Evolutionary conservation across 2,113 vertebrate species (phyloP), one percentile per base, ranked within the genome.

Genomic region (Neopipo cinnamomea): DNA sequence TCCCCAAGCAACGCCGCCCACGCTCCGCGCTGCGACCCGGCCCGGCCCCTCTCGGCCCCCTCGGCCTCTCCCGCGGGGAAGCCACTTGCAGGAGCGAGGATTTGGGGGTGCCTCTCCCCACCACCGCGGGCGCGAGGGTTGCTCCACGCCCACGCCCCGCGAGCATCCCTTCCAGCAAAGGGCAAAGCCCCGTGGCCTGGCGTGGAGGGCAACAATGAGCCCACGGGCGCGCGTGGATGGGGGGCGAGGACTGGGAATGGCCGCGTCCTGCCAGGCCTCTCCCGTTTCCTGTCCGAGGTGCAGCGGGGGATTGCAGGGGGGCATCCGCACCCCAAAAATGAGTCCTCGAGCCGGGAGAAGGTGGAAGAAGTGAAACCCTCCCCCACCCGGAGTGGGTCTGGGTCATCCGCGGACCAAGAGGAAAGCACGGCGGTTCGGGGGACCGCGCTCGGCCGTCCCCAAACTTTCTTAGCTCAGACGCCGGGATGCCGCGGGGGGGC

Each of bases 301-400:
- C 0, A 2, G 17, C 0, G 59, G 14, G 42, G 67, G 8, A 7
- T 7, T 23, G 12, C 68, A 16, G 17, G 18, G 11, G 1, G 14
- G 9, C 2, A 22, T 23, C 65, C 3, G 19, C 61, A 49, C 55
- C 55, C 37, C 55, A n/a, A 68, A 88, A 28, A 11, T 3, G 33
- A 3, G 7, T 44, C 58, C 12, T 30, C 5, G 21, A 59, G 14
- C 6, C 4, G 4, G 56, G 6, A 11, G 3, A 12, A 14, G 13
- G 67, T 19, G 46, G 5, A 24, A 21, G 23, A 8, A 94, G 89
- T 1, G 55, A 66, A 46, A 2, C 10, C 16, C 22, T 3, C 10
- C 19, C 35, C 61, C 53, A 27, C 37, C 4, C 25, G 2, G 10
- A 33, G 33, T 14, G 65, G 33, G 19, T 76, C 47, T 18, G 93